phyloP scores from a whole-genome alignment of 1,140 invertebrate species.

The Pachypsylla venusta region DNA sequence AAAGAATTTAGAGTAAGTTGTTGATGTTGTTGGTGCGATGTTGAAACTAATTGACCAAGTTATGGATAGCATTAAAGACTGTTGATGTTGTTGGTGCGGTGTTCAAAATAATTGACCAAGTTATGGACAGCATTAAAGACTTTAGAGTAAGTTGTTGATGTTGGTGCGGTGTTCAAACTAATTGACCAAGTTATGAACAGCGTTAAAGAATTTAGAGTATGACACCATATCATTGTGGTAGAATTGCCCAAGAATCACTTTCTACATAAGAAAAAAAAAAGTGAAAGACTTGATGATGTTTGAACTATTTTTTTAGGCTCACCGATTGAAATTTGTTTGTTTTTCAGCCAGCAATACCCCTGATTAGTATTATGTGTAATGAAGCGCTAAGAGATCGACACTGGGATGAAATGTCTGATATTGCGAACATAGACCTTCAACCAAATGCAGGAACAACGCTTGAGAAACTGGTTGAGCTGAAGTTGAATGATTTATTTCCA shows the following conservation, averaged over 20 bases:
- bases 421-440: slow-evolving; percentile 67
- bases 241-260: no score
- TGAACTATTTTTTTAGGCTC: no score
- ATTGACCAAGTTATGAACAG: neutral
- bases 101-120: slow-evolving; percentile 44
- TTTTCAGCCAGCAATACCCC: slow-evolving; percentile 53
- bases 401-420: slow-evolving; percentile 77
- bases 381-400: slow-evolving; percentile 69
- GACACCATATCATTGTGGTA: no score
- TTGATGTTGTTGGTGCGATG: no score
- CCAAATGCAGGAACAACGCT: slow-evolving; percentile 71
- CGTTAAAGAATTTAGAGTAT: neutral
- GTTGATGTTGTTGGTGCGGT: no score
- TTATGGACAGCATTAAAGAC: slow-evolving; percentile 44
- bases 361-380: slow-evolving; percentile 75
- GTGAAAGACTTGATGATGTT: no score
- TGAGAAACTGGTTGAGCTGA: slow-evolving; percentile 63
- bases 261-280: no score
- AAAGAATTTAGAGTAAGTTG: no score
- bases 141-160: slow-evolving; percentile 41
- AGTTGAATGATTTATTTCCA: slow-evolving; percentile 44
- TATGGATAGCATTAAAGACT: no score
- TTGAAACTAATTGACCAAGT: no score
- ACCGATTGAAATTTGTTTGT: slow-evolving; percentile 8
- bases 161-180: neutral